Base-by-base conservation (phyloP, 2,113 vertebrate genomes). In the Carettochelys insculpta region DNA sequence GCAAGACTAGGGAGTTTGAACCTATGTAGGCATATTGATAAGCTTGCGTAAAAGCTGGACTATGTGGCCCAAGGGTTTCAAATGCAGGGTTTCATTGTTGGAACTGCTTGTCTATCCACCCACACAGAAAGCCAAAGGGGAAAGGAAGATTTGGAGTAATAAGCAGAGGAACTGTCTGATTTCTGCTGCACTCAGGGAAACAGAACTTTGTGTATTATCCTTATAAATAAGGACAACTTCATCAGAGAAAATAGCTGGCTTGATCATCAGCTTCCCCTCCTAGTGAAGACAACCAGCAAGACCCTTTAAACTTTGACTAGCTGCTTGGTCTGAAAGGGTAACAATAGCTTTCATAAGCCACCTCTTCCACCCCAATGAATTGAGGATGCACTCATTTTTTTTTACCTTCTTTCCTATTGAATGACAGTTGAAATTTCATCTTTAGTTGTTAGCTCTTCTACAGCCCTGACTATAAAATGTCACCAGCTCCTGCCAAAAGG, bases 401-500 rank as follows among this genome's bases (percentile, higher is more conserved):
- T 22, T 29, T 68, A 1, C 8, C 71, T 77, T 14, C 9, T 65
- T 38, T 19, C 0, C 20, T 38, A 13, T 41, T 77, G 54, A 24
- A 1, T 5, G 20, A 17, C 8, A 6, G 50, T 80, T 53, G 50
- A 50, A 76, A 56, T 1, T 75, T 34, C 0, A 0, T 16, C 24
- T 4, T 4, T 20, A 0, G 0, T 17, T 43, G 34, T 5, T n/a
- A 2, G 5, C 76, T 82, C 53, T 61, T 25, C 12, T 8, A 0
- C 1, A 2, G 13, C 34, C 31, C 6, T 1, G 24, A 0, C 31
- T 4, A 11, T 0, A 0, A 17, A 0, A 11, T 29, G 17, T 61
- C 3, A 48, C 1, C 3, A 3, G 31, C 8, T 76, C 0, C 0
- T 50, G 50, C 47, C 3, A 47, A 34, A 88, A 80, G 22, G 10